phyloP scores from a whole-genome alignment of 2,888 invertebrate genomes.

The Nomada hirtipes region DNA sequence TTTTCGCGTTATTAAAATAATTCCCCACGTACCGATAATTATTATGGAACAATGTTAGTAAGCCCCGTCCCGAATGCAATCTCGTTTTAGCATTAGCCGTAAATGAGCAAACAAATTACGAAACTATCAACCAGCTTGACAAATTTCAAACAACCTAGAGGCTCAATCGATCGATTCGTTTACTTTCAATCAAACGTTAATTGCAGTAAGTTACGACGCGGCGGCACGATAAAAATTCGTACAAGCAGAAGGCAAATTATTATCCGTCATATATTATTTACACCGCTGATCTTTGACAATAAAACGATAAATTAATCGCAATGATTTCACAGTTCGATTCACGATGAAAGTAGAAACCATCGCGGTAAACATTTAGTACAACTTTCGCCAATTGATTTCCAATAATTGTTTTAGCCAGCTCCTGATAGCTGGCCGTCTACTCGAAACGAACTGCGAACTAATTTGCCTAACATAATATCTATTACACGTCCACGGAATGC shows the following conservation, averaged over 20 bases:
- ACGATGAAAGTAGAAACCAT: background rate
- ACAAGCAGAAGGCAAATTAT: background rate
- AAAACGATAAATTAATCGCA: background rate
- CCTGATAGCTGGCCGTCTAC: background rate
- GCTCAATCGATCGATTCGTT: slow-evolving; percentile 12
- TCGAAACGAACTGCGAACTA: background rate
- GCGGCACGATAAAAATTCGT: no score
- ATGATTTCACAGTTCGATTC: background rate
- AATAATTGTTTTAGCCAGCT: slow-evolving; percentile 14
- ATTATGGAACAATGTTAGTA: no score
- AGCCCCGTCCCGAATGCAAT: background rate
- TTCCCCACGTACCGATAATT: no score
- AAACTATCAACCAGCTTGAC: slow-evolving; percentile 9
- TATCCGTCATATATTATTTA: no score
- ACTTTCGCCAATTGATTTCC: slow-evolving; percentile 11
- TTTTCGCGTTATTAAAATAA: background rate
- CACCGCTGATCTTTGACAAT: no score
- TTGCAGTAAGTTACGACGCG: background rate
- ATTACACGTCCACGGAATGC: background rate
- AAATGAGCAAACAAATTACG: slow-evolving; percentile 24
- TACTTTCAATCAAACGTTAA: slow-evolving; percentile 13
- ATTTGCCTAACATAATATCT: slow-evolving; percentile 1
- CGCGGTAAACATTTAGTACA: background rate
- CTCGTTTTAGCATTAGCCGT: background rate
- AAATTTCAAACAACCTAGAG: slow-evolving; percentile 8